Conservation (phyloP, 2,888 invertebrate genomes). For the Epinotia ramella region DNA sequence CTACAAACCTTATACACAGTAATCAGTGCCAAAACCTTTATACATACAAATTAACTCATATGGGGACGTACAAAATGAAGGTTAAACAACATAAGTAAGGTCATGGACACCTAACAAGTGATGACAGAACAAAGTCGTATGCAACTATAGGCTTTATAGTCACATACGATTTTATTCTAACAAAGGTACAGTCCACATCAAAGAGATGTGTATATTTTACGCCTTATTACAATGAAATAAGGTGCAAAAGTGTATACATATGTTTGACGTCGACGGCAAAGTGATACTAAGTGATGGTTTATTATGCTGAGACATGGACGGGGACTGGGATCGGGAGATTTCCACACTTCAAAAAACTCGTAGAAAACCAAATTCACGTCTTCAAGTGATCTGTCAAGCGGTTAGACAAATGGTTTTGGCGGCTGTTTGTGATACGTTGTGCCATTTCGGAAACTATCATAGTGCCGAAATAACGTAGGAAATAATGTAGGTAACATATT, state of each 20-base stretch:
- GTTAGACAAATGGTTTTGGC: constrained; percentile 53
- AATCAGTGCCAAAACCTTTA: constrained; percentile 17
- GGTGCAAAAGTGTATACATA: too few species aligned
- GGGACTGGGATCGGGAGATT: constrained; percentile 25
- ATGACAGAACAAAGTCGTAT: constrained; percentile 29
- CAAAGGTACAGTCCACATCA: neutral
- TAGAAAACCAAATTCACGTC: constrained; percentile 48
- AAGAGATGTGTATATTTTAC: too few species aligned
- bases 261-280: too few species aligned
- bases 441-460: neutral
- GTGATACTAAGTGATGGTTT: constrained; percentile 22
- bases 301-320: constrained; percentile 10
- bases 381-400: constrained; percentile 53
- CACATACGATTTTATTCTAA: neutral
- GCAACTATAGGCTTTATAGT: neutral
- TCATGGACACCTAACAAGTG: constrained; percentile 61
- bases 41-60: constrained; percentile 45
- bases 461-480: constrained; percentile 22
- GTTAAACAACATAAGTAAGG: constrained; percentile 62
- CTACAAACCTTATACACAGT: neutral
- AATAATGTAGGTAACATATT: neutral
- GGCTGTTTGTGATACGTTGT: constrained; percentile 16
- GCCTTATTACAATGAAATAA: too few species aligned
- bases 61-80: constrained; percentile 52
- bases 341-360: constrained; percentile 44